phyloP scores from a whole-genome alignment of 1,140 invertebrate genomes.

The Bombus consobrinus region DNA sequence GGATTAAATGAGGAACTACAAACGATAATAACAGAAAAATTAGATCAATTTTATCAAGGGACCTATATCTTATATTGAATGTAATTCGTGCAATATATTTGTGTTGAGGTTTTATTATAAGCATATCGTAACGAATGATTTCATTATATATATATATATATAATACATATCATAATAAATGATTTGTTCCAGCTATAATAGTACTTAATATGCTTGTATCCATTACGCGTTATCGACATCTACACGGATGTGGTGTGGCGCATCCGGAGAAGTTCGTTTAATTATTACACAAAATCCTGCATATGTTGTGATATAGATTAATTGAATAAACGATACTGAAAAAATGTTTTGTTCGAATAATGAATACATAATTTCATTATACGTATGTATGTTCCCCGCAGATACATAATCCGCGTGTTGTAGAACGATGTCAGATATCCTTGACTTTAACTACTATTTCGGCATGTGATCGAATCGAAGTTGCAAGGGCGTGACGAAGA shows the following conservation, averaged over 20 bases:
- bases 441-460: too few species aligned
- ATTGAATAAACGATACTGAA: not conserved
- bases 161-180: not conserved
- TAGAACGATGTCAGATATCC: not conserved
- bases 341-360: constrained; percentile 1
- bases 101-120: not conserved
- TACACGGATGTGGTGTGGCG: constrained; percentile 36
- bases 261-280: constrained; percentile 23
- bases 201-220: not conserved
- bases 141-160: not conserved
- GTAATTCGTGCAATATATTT: too few species aligned
- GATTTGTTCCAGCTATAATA: not conserved
- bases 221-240: constrained; percentile 20
- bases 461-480: too few species aligned
- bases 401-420: too few species aligned
- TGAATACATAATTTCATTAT: not conserved
- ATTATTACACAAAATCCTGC: not conserved
- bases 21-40: not conserved
- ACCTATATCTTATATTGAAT: not conserved
- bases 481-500: too few species aligned
- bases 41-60: not conserved
- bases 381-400: not conserved
- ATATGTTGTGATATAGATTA: not conserved
- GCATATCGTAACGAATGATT: not conserved
- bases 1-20: not conserved